Evolutionary conservation across 2,888 invertebrate species (phyloP).

Genomic region (Hypomecis atomaria): DNA sequence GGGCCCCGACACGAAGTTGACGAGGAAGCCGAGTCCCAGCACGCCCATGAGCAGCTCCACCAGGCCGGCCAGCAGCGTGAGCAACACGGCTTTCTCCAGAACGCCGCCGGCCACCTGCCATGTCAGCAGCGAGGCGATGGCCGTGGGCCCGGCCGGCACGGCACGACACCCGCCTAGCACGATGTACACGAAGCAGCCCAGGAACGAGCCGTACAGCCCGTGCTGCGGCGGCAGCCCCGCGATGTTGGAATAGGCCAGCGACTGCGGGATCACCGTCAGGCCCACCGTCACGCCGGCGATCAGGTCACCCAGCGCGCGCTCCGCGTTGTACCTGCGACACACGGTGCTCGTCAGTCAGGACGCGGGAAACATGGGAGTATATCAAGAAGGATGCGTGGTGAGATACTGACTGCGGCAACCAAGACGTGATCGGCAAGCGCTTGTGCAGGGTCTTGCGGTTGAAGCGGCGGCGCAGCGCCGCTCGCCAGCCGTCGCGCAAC

Average conservation of each 20-base stretch:
- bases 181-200: slow-evolving; percentile 95
- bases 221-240: slow-evolving; percentile 93
- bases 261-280: slow-evolving; percentile 96
- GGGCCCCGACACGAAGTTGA: slow-evolving; percentile 95
- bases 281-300: slow-evolving; percentile 97
- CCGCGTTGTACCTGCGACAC: slow-evolving; percentile 75
- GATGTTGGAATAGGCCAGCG: slow-evolving; percentile 91
- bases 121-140: slow-evolving; percentile 94
- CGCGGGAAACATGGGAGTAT: too few species aligned
- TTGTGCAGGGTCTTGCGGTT: slow-evolving; percentile 89
- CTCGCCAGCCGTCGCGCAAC: slow-evolving; percentile 67
- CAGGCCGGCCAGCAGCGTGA: slow-evolving; percentile 90
- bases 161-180: slow-evolving; percentile 96
- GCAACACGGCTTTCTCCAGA: slow-evolving; percentile 89
- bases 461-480: slow-evolving; percentile 80
- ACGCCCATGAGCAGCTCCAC: slow-evolving; percentile 92
- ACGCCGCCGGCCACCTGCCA: slow-evolving; percentile 89
- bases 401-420: slow-evolving; percentile 87
- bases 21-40: slow-evolving; percentile 93
- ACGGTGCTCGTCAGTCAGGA: too few species aligned
- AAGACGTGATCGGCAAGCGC: slow-evolving; percentile 89
- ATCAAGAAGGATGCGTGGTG: neutral
- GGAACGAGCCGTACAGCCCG: slow-evolving; percentile 96
- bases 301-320: slow-evolving; percentile 92
- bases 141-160: slow-evolving; percentile 96